Base-by-base conservation (phyloP, 64 coral and sea anemone genomes). In the Stylophora pistillata region DNA sequence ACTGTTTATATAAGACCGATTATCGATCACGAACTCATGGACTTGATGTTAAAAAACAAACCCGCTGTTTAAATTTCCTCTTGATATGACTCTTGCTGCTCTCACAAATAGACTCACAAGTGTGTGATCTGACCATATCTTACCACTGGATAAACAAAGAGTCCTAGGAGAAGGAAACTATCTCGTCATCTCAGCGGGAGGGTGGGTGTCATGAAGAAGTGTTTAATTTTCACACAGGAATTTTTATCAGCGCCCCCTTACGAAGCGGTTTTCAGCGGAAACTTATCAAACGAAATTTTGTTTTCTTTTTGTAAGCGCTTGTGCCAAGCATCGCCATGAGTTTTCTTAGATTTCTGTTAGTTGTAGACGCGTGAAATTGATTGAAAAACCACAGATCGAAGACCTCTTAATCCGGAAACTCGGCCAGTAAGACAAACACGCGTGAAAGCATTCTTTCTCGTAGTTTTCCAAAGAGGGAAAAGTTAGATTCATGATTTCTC, bases 151-250 rank as follows among this genome's bases (percentile, higher is more conserved):
- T 7, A 31, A 65, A 64, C 60, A 53, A 34, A 9, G 13, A 68
- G 10, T 33, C 13, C 15, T 3, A 26, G 30, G n/a, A 32, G 6
- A 13, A 62, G n/a, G 21, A 57, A 64, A 41, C 61, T 6, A 20
- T 81, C 34, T 31, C 1, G 10, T 81, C 14, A 28, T 17, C 25
- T 10, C 58, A 26, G 28, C 21, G 31, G 69, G 62, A 21, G 62
- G 80, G 78, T 32, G 77, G 59, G 20, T 82, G 62, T 47, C n/a
- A 4, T 62, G 18, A 30, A 82, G 21, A 10, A 82, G 23, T 82
- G 78, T 82, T 82, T 82, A 29, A 82, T 65, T 65, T 65, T 3
- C 78, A 82, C 20, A 58, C 62, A 15, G 80, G 80, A 53, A 37
- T 69, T 63, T 21, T 41, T 17, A 23, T 2, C 28, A 55, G 4